A percentile compares a stretch with the other conserved stretches of the same genome.
Evolutionary conservation across 2,888 invertebrate genomes (phyloP).

Genomic region (Mechanitis messenoides): DNA sequence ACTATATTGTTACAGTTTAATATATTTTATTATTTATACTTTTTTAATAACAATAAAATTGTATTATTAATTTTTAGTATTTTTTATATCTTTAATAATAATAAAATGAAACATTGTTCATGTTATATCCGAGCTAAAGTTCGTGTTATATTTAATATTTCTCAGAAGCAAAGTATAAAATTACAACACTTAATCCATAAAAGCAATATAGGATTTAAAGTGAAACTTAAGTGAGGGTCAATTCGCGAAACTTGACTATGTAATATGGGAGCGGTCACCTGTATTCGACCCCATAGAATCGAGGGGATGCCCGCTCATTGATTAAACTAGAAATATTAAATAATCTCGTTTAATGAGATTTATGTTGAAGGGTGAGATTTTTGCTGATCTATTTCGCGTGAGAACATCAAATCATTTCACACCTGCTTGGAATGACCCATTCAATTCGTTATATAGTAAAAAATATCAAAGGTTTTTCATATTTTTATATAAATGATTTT

Average conservation of each 20-base stretch:
- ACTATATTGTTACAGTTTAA: neutral
- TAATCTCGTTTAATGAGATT: constrained; percentile 27
- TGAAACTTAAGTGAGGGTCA: constrained; percentile 13
- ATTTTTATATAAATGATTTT: no score
- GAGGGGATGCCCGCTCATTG: constrained; percentile 32
- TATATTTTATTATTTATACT: neutral
- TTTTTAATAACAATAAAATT: neutral
- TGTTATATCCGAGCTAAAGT: neutral
- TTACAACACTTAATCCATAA: neutral
- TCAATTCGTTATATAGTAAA: neutral
- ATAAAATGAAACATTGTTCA: no score
- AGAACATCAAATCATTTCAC: constrained; percentile 24
- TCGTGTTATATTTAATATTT: no score
- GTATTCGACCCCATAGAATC: constrained; percentile 42
- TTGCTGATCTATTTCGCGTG: constrained; percentile 32
- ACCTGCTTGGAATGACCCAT: constrained; percentile 15
- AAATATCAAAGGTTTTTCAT: no score
- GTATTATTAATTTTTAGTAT: no score
- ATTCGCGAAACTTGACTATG: constrained; percentile 43
- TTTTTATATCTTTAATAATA: neutral
- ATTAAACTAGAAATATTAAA: constrained; percentile 37
- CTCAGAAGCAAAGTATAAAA: no score
- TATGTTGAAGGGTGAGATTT: constrained; percentile 30
- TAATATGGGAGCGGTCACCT: constrained; percentile 46
- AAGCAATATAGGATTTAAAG: neutral